Evolutionary conservation across 2,888 invertebrate species (phyloP), one percentile per base, ranked within the genome.

Genomic region (Drosophila anomelani): DNA sequence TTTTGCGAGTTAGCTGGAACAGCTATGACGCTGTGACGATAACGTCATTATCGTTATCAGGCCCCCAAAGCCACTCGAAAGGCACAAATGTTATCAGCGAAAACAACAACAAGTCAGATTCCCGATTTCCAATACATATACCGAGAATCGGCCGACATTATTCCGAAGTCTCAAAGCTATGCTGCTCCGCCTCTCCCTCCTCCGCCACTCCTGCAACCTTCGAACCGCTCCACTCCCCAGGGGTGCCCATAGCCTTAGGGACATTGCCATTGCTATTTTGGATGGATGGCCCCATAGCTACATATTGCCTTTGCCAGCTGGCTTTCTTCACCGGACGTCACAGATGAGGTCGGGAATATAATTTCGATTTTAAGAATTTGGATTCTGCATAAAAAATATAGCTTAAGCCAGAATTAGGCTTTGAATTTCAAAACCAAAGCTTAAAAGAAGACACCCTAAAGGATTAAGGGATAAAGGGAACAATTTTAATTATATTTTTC

Each of bases 81-180:
- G 79, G 80, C 85, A 77, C 81, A 85, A 87, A 85, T 87, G 85
- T 85, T 85, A 85, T 85, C 85, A 85, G 83, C 36, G 34, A 44
- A 20, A 20, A 1, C 67, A 69, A 49, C 53, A 64, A 76, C 66
- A 70, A 9, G 51, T 9, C 23, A 53, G 36, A 53, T 23, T 1
- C 38, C 46, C 38, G 44, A 60, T 39, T 49, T 29, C 62, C 67
- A 44, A 44, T 60, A n/a, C 49, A 38, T 38, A 73, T 32, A 59
- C 44, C 61, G 74, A 75, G 68, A 64, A 71, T 67, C 67, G 46
- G 79, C 64, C 78, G 79, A 84, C 78, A 79, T 82, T 85, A 53
- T 66, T 61, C 38, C 10, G 36, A 15, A 58, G 51, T 20, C 17
- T n/a, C 41, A 60, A 32, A 53, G 10, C 15, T 23, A n/a, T 23